Evolutionary conservation across 2,797 vertebrate species (phyloP).

Genomic region (Tiaroga cobitis): DNA sequence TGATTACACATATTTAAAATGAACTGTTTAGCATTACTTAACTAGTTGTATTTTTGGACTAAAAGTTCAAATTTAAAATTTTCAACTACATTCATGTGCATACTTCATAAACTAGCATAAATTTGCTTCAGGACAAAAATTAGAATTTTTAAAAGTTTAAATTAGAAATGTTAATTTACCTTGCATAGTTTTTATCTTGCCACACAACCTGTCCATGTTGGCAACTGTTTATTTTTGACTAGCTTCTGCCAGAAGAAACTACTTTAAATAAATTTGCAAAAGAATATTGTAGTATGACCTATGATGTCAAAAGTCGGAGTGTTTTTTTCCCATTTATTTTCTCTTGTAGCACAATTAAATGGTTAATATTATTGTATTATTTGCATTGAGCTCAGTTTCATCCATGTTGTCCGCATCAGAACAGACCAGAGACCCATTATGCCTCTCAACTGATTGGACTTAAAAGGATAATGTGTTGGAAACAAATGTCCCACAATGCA

Average conservation of each 20-base stretch:
- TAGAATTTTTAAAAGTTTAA: too few species aligned
- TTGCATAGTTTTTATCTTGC: not conserved
- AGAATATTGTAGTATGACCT: not conserved
- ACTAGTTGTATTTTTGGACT: not conserved
- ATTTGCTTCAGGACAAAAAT: not conserved
- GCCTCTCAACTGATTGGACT: not conserved
- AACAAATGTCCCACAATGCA: not conserved
- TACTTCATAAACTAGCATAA: not conserved
- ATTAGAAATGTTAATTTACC: not conserved
- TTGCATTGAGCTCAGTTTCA: not conserved
- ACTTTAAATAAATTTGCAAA: not conserved
- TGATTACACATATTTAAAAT: not conserved
- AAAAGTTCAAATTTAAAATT: not conserved
- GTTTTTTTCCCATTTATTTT: not conserved
- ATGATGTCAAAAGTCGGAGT: not conserved
- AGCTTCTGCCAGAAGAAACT: not conserved
- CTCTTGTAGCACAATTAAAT: not conserved
- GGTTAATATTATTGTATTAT: not conserved
- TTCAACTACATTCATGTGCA: not conserved
- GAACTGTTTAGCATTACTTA: not conserved
- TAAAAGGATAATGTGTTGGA: conserved; percentile 13
- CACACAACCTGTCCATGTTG: not conserved
- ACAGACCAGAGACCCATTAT: not conserved
- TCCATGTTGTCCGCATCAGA: not conserved
- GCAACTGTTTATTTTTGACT: not conserved